Evolutionary conservation across 2,888 invertebrate genomes (phyloP), one percentile per base, ranked within the genome.

Genomic region (Dioctria linearis): DNA sequence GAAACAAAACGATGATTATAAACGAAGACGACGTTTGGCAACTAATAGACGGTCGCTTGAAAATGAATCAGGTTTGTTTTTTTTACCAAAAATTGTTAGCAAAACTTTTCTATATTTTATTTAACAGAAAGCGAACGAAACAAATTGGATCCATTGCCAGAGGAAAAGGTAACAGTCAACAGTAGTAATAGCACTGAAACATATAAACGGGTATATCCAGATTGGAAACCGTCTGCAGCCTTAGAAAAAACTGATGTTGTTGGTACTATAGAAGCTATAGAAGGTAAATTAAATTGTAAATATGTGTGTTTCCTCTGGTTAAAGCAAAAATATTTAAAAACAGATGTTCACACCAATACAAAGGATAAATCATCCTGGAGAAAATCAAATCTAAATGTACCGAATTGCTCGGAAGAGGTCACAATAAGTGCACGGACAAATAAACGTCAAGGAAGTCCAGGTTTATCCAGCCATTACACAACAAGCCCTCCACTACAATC

Each of bases 221-320:
- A 95, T 86, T 95, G 96, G 95, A 93, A 94, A 85, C 95, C 96
- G 43, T 93, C 94, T 54, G 91, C 91, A 84, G 92, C 94, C 61
- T 92, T 95, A 67, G 96, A 96, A 86, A 94, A 94, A 88, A 93
- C 93, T 4, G 96, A 96, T 88, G 94, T 96, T 51, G 95, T 95
- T 84, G 91, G 94, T 82, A 94, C 95, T 67, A 94, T 96, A 91
- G 95, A 96, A 90, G 93, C 95, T 54, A 95, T 96, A 79, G 96
- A 96, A 91, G 95, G 95, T 95, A 89, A 51, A 3, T 42, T 5
- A 2, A 4, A 6, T 57, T 25, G n/a, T 11, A 25, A 43, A 66
- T 78, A 61, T 87, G 86, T 9, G 73, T 39, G 54, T 4, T 25
- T 25, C 25, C 25, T 25, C 25, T 25, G 25, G 25, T 25, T 25